Evolutionary conservation across 1,140 invertebrate species (phyloP).

Genomic region (Colletes gigas): DNA sequence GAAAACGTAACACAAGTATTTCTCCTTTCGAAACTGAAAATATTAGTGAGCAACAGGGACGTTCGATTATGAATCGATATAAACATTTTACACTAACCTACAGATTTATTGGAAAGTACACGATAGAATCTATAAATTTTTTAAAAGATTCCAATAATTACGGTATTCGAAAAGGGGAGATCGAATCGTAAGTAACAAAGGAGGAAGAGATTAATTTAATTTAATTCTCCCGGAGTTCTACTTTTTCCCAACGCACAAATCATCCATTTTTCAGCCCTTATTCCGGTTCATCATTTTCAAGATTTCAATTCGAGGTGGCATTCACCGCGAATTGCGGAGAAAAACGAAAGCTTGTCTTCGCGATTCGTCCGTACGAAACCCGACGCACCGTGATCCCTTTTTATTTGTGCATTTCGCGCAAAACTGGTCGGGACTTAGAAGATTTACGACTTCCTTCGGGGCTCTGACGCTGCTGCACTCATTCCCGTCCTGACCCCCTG

Average conservation of each 20-base stretch:
- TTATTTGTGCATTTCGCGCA: conserved; percentile 28
- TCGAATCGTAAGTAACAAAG: too few species aligned
- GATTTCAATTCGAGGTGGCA: not conserved
- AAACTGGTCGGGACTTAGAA: conserved; percentile 40
- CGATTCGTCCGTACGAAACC: not conserved
- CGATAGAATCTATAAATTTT: too few species aligned
- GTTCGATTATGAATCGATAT: too few species aligned
- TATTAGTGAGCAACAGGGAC: too few species aligned
- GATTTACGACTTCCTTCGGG: conserved; percentile 37
- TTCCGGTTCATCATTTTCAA: not conserved
- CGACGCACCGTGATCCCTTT: not conserved
- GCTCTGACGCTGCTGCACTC: not conserved
- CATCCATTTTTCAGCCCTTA: not conserved
- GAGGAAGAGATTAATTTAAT: too few species aligned
- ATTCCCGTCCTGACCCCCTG: too few species aligned
- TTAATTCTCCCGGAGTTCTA: not conserved
- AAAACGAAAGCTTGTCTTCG: not conserved
- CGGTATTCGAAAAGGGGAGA: too few species aligned
- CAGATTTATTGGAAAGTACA: too few species aligned
- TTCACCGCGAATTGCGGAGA: not conserved
- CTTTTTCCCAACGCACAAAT: not conserved
- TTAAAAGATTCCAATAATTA: too few species aligned
- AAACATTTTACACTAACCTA: too few species aligned
- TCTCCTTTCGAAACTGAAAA: too few species aligned
- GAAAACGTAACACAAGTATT: too few species aligned